These are phyloP conservation scores for Gobius niger DNA, from an alignment of 2,113 vertebrate species.

Conservation along the genomic window DNA sequence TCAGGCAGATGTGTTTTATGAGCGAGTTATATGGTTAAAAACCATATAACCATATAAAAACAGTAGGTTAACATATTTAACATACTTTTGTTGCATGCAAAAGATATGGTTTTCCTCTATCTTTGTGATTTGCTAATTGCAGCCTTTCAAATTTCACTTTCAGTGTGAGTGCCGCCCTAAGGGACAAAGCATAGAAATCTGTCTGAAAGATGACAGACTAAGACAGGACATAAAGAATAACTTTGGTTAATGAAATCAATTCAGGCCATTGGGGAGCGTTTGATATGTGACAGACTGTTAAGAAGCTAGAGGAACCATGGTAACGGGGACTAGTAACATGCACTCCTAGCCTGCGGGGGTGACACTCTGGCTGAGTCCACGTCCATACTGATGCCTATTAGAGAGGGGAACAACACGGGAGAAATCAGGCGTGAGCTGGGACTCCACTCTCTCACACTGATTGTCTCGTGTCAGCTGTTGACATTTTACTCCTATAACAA, in stretches of 20 bases:
- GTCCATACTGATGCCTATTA: slow-evolving; percentile 35
- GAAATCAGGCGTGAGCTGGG: neutral
- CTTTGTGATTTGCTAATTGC: too few relatives aligned
- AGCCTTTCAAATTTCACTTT: too few relatives aligned
- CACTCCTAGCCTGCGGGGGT: slow-evolving; percentile 6
- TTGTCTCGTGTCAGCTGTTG: slow-evolving; percentile 35
- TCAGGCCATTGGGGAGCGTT: slow-evolving; percentile 52
- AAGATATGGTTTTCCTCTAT: too few relatives aligned
- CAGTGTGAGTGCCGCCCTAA: too few relatives aligned
- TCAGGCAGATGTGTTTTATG: too few relatives aligned
- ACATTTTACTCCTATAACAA: slow-evolving; percentile 47
- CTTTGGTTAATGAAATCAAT: slow-evolving; percentile 57
- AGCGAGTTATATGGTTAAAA: too few relatives aligned
- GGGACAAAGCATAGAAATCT: slow-evolving; percentile 19
- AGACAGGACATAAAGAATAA: slow-evolving; percentile 27
- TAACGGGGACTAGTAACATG: slow-evolving; percentile 25
- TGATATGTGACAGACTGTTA: slow-evolving; percentile 35
- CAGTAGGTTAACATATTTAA: too few relatives aligned
- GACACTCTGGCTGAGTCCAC: slow-evolving; percentile 27
- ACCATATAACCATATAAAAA: too few relatives aligned
- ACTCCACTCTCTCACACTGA: slow-evolving; percentile 15
- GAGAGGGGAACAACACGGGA: slow-evolving; percentile 1
- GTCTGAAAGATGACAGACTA: slow-evolving; percentile 38
- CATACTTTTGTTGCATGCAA: too few relatives aligned
- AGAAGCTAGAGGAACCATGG: slow-evolving; percentile 53